Conservation (phyloP, 1,140 invertebrate species). For the Drosophila nigrodunni region DNA sequence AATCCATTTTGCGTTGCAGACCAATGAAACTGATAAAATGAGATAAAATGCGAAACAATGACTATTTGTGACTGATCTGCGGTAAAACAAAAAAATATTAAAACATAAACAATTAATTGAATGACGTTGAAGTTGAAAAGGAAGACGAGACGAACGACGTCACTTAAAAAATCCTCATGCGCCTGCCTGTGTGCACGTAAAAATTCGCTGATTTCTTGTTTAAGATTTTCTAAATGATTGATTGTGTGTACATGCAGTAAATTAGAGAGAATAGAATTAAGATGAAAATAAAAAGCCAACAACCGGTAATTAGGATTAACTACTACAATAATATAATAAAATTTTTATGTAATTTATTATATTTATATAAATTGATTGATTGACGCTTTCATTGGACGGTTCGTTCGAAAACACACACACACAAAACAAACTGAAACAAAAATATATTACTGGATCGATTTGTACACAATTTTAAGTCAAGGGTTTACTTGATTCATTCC, state of each 20-base stretch:
- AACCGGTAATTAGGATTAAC: conserved; percentile 73
- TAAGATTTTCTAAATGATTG: conserved; percentile 71
- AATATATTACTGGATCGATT: conserved; percentile 64
- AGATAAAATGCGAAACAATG: conserved; percentile 73
- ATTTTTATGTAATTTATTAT: conserved; percentile 84
- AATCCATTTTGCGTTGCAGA: conserved; percentile 48
- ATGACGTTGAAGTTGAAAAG: conserved; percentile 35
- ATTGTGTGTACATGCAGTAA: conserved; percentile 74
- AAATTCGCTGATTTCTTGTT: conserved; percentile 64
- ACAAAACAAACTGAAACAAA: no score
- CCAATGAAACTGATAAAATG: conserved; percentile 70
- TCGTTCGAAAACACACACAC: conserved; percentile 41
- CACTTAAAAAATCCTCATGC: conserved; percentile 53
- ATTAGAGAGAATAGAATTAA: conserved; percentile 59
- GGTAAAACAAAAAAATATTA: conserved; percentile 20
- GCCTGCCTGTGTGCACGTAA: conserved; percentile 43
- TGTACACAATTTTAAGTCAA: conserved; percentile 75
- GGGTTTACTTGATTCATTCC: conserved; percentile 81
- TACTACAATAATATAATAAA: conserved; percentile 67
- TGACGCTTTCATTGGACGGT: conserved; percentile 74
- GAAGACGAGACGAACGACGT: neutral
- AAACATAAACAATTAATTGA: conserved; percentile 42
- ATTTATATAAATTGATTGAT: conserved; percentile 81
- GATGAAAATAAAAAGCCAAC: conserved; percentile 65
- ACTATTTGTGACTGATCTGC: conserved; percentile 70